phyloP scores from a whole-genome alignment of 2,113 vertebrate species.

The Charadrius vociferus region DNA sequence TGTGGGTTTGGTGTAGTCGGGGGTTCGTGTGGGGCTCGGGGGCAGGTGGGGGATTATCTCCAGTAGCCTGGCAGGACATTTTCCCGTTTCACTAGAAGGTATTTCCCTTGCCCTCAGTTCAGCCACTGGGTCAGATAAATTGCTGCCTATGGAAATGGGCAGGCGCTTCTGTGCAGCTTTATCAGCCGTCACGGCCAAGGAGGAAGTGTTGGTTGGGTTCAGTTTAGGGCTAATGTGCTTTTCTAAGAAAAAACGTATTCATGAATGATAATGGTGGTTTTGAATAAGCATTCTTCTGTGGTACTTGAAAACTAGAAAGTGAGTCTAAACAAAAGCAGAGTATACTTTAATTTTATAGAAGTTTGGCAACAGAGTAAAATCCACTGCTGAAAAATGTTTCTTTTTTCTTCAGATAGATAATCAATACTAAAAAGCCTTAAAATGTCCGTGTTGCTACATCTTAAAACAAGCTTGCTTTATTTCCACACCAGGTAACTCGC shows the following conservation, averaged over 20 bases:
- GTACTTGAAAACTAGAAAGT: not conserved
- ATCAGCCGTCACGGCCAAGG: not conserved
- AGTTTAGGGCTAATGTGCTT: not conserved
- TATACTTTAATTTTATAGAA: not conserved
- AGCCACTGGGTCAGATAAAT: not conserved
- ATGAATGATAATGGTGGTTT: not conserved
- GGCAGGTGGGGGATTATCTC: no score
- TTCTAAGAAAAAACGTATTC: not conserved
- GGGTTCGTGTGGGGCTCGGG: not conserved
- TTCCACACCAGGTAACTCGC: not conserved
- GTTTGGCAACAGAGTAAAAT: not conserved
- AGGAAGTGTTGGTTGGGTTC: not conserved
- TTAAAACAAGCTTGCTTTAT: not conserved
- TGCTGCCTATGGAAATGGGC: not conserved
- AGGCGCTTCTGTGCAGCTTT: not conserved
- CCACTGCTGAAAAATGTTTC: not conserved
- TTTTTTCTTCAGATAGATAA: not conserved
- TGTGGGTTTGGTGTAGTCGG: no score
- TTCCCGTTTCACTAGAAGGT: not conserved
- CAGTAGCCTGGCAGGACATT: no score
- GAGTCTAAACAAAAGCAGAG: not conserved
- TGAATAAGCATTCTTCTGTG: not conserved
- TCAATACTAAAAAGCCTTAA: not conserved
- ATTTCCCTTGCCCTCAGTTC: not conserved
- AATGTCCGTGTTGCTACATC: not conserved